phyloP scores from a whole-genome alignment of 2,113 vertebrate species.

The Tinamus guttatus region DNA sequence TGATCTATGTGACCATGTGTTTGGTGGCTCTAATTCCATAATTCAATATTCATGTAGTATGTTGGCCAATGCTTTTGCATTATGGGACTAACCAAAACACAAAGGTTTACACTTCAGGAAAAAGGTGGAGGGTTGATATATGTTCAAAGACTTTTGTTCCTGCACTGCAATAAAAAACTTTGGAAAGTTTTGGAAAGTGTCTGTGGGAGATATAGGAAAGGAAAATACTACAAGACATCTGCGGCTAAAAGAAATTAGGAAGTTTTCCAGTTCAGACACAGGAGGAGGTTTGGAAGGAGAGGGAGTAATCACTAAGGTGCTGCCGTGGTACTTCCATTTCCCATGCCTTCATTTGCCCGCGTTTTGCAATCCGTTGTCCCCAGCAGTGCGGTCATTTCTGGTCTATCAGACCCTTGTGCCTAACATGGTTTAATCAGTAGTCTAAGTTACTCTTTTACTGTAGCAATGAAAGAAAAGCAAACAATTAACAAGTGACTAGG shows the following conservation, averaged over 20 bases:
- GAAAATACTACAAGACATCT: background rate
- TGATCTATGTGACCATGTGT: accelerated
- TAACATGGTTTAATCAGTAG: slow-evolving; percentile 67
- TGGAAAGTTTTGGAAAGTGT: background rate
- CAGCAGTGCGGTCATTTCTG: background rate
- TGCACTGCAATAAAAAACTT: background rate
- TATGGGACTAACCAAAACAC: background rate
- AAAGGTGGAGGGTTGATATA: background rate
- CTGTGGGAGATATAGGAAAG: background rate
- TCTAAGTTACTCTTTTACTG: slow-evolving; percentile 75
- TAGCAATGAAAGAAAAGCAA: slow-evolving; percentile 67
- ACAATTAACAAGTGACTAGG: slow-evolving; percentile 73
- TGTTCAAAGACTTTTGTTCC: background rate
- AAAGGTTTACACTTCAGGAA: background rate
- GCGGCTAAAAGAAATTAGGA: background rate
- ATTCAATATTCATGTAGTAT: background rate
- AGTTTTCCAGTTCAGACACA: background rate
- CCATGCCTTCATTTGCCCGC: background rate
- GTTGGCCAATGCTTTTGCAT: background rate
- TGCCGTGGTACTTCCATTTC: background rate
- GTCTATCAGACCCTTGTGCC: background rate
- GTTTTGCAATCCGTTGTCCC: slow-evolving; percentile 52
- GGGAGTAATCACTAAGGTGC: background rate
- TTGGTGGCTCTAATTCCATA: background rate
- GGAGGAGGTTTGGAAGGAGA: background rate